phyloP scores from a whole-genome alignment of 2,888 invertebrate genomes.

The Meta bourneti region DNA sequence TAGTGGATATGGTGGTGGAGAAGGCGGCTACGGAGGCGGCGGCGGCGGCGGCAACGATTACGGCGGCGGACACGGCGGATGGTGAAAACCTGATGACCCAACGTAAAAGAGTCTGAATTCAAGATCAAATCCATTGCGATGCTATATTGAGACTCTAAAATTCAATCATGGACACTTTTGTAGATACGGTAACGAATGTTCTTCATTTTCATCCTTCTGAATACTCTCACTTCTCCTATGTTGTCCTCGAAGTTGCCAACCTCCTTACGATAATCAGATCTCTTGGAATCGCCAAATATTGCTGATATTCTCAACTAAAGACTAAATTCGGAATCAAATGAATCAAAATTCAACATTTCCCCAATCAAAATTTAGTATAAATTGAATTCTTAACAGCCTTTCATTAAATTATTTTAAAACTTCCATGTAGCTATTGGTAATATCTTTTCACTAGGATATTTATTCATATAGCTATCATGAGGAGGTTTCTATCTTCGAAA shows the following conservation, averaged over 20 bases:
- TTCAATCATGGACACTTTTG: conserved; percentile 70
- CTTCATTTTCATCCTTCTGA: conserved; percentile 32
- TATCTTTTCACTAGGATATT: conserved; percentile 60
- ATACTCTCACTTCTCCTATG: conserved; percentile 5
- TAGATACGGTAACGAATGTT: conserved; percentile 68
- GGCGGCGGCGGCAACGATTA: conserved; percentile 31
- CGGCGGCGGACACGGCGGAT: conserved; percentile 85
- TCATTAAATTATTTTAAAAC: not conserved
- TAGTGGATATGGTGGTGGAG: conserved; percentile 12
- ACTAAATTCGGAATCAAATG: conserved; percentile 15
- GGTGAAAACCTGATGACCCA: conserved; percentile 47
- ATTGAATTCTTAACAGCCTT: not conserved
- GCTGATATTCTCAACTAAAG: not conserved
- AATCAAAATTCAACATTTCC: conserved; percentile 19
- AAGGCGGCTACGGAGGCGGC: conserved; percentile 76
- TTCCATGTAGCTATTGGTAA: conserved; percentile 48
- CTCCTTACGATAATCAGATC: not conserved
- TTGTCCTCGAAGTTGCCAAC: conserved; percentile 58
- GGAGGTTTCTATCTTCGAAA: not conserved
- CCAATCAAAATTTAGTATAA: not conserved
- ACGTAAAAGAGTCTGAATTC: conserved; percentile 28
- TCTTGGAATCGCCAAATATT: not conserved
- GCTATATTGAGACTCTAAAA: conserved; percentile 22
- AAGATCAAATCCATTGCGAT: conserved; percentile 24
- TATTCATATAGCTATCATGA: conserved; percentile 49